Evolutionary conservation across 2,888 invertebrate species (phyloP).

Genomic region (Deilephila porcellus): DNA sequence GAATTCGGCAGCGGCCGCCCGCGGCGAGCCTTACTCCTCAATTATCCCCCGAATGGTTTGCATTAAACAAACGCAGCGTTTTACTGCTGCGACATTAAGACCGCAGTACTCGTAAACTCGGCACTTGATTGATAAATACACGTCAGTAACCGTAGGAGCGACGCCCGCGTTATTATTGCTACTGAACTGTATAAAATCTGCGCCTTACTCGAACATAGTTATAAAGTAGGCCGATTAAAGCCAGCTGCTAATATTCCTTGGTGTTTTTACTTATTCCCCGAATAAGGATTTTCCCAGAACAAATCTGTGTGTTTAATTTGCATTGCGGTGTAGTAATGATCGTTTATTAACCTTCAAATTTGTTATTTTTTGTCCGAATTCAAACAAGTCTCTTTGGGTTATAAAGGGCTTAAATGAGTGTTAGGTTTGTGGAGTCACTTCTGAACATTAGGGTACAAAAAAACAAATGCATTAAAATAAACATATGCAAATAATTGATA

Average conservation of each 20-base stretch:
- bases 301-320: slow-evolving; percentile 27
- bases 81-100: slow-evolving; percentile 59
- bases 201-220: slow-evolving; percentile 30
- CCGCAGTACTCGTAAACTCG: slow-evolving; percentile 66
- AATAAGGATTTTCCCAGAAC: slow-evolving; percentile 30
- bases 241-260: slow-evolving; percentile 2
- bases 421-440: slow-evolving; percentile 3
- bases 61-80: slow-evolving; percentile 60
- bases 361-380: slow-evolving; percentile 11
- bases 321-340: slow-evolving; percentile 10
- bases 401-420: neutral
- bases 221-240: slow-evolving; percentile 31
- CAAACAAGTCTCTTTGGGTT: slow-evolving; percentile 9
- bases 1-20: slow-evolving; percentile 72
- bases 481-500: neutral
- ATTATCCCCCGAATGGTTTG: slow-evolving; percentile 60
- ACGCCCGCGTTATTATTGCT: slow-evolving; percentile 60
- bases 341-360: slow-evolving; percentile 25
- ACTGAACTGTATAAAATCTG: slow-evolving; percentile 53
- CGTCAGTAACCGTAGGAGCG: slow-evolving; percentile 53
- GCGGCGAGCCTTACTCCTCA: slow-evolving; percentile 60
- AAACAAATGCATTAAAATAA: neutral
- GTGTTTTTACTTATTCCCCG: neutral
- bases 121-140: slow-evolving; percentile 70
- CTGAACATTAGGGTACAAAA: neutral